Evolutionary conservation across 30 jellyfish, hydroid and myxozoan genomes (phyloP).

Genomic region (Nemopilema nomurai): DNA sequence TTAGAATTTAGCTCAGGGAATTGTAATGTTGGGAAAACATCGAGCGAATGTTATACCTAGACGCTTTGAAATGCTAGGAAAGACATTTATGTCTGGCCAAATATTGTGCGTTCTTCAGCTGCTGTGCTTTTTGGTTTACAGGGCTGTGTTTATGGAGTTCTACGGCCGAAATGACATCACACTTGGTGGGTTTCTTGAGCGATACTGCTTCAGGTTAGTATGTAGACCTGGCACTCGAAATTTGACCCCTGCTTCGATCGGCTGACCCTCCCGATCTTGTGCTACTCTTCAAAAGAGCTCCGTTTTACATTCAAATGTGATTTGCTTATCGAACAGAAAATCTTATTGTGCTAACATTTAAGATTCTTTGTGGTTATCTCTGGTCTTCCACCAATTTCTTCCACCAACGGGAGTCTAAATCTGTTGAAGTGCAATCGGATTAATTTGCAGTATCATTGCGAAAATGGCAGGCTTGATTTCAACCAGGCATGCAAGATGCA

Average conservation of each 20-base stretch:
- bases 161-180: slow-evolving; percentile 97
- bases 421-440: background rate
- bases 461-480: background rate
- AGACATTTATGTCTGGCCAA: no score
- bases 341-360: background rate
- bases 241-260: background rate
- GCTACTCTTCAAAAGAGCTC: no score
- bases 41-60: no score
- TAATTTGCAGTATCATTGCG: background rate
- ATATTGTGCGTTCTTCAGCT: no score
- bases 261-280: background rate
- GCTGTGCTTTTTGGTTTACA: no score
- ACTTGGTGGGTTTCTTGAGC: slow-evolving; percentile 92
- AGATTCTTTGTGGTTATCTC: background rate
- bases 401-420: background rate
- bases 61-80: no score
- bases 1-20: no score
- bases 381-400: background rate
- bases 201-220: slow-evolving; percentile 91
- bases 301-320: no score
- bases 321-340: background rate
- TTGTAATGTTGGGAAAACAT: no score
- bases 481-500: background rate
- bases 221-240: background rate
- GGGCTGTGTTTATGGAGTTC: slow-evolving; percentile 98